phyloP scores from a whole-genome alignment of 2,113 vertebrate genomes.

The Synchiropus splendidus region DNA sequence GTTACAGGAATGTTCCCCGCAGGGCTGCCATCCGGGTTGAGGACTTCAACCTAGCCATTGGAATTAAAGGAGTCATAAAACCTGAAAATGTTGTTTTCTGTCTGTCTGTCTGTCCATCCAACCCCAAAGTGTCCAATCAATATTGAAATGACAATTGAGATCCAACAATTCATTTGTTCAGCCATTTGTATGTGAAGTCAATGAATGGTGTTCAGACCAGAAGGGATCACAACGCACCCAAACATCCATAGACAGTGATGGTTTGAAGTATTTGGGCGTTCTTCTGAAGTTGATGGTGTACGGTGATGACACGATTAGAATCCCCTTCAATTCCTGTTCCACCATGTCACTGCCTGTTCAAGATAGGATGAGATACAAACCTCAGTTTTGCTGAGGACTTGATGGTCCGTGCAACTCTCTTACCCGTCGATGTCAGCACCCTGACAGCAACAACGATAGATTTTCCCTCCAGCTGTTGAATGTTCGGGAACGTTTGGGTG shows the following conservation, averaged over 20 bases:
- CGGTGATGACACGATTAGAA: constrained; percentile 77
- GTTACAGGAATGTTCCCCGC: constrained; percentile 42
- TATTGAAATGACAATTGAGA: too few relatives aligned
- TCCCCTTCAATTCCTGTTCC: constrained; percentile 64
- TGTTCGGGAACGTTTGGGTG: constrained; percentile 18
- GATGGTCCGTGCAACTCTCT: constrained; percentile 7
- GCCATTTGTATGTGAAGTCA: too few relatives aligned
- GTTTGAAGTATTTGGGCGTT: constrained; percentile 83
- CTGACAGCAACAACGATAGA: constrained; percentile 55
- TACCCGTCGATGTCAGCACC: constrained; percentile 74
- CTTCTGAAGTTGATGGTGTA: constrained; percentile 78
- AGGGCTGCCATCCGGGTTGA: constrained; percentile 66
- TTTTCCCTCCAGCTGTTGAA: constrained; percentile 11
- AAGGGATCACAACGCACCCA: constrained; percentile 58
- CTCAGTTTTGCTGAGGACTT: too few relatives aligned
- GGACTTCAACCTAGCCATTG: constrained; percentile 56
- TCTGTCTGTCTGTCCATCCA: too few relatives aligned
- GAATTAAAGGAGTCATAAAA: not conserved
- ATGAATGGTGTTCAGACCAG: too few relatives aligned
- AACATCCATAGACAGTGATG: constrained; percentile 79
- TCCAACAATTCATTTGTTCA: too few relatives aligned
- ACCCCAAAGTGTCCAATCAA: too few relatives aligned
- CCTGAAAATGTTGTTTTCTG: too few relatives aligned
- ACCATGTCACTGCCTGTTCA: constrained; percentile 83
- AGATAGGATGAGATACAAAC: constrained; percentile 3